Percentiles rank a stretch among this genome's conserved stretches.
Evolutionary conservation across 1,140 invertebrate species (phyloP).

Genomic region (Homarus americanus): DNA sequence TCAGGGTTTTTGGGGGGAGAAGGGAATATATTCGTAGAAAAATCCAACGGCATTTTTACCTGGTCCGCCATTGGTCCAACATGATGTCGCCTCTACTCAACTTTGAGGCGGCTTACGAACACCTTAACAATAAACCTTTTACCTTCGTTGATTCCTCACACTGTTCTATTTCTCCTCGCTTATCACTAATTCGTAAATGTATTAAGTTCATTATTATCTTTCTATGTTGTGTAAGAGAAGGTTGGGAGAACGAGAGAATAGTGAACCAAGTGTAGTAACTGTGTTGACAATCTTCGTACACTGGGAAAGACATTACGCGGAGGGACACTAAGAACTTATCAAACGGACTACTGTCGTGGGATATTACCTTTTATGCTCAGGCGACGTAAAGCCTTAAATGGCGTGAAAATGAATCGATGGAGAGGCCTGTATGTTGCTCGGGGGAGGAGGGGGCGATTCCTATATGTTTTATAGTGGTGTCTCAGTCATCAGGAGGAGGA

Average conservation of each 20-base stretch:
- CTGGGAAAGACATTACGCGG: constrained; percentile 54
- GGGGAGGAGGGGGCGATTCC: constrained; percentile 36
- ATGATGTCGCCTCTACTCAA: constrained; percentile 45
- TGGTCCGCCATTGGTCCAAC: constrained; percentile 42
- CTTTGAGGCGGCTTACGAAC: constrained; percentile 41
- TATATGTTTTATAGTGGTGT: constrained; percentile 65
- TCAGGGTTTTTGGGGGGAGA: background rate
- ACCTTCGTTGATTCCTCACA: background rate
- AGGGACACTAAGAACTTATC: constrained; percentile 57
- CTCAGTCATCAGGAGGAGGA: constrained; percentile 28
- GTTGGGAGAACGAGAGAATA: too few relatives aligned
- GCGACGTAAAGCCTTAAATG: constrained; percentile 64
- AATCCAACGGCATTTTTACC: constrained; percentile 32
- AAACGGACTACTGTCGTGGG: constrained; percentile 59
- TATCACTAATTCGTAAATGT: background rate
- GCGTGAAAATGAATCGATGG: constrained; percentile 66
- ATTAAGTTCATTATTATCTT: background rate
- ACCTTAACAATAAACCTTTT: constrained; percentile 12
- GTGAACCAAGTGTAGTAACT: background rate
- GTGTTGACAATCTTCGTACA: background rate
- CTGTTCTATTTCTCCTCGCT: background rate
- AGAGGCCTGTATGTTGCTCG: constrained; percentile 35
- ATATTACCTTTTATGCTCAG: constrained; percentile 63
- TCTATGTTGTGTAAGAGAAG: background rate
- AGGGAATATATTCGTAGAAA: constrained; percentile 32